These are phyloP conservation scores for Ariolimax columbianus DNA, from an alignment of 2,888 invertebrate genomes.

Conservation along the genomic window DNA sequence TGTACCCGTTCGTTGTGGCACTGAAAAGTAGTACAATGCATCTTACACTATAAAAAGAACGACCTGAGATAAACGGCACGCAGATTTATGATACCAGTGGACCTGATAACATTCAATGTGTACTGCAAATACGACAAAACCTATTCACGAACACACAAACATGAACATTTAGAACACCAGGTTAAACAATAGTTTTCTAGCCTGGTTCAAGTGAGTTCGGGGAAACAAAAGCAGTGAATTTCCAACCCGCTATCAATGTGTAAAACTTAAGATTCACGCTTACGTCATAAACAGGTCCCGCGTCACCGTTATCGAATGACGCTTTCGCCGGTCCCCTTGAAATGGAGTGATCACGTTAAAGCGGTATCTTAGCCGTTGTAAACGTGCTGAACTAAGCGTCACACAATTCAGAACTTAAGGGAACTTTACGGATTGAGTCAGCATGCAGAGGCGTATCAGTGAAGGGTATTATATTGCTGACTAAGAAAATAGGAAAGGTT, in stretches of 20 bases:
- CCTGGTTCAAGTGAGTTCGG: not conserved
- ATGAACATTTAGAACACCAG: not conserved
- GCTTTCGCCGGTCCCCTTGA: not conserved
- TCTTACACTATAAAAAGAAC: too few species aligned
- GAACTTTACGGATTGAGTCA: conserved; percentile 8
- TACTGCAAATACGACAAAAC: not conserved
- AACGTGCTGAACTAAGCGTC: conserved; percentile 9
- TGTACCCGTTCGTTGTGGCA: too few species aligned
- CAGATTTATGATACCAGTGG: not conserved
- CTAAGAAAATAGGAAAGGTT: too few species aligned
- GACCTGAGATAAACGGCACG: too few species aligned
- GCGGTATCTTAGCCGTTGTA: not conserved
- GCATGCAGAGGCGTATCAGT: not conserved
- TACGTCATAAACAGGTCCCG: conserved; percentile 26
- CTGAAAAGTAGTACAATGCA: too few species aligned
- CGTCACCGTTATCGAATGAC: conserved; percentile 19
- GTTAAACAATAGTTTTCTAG: not conserved
- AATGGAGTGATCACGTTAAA: not conserved
- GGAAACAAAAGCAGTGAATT: not conserved
- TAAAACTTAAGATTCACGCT: not conserved
- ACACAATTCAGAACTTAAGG: not conserved
- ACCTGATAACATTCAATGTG: not conserved
- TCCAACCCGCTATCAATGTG: not conserved
- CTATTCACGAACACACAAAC: not conserved
- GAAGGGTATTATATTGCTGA: not conserved